Base-by-base conservation (phyloP, 2,797 vertebrate genomes). In the Sebastes itinus region DNA sequence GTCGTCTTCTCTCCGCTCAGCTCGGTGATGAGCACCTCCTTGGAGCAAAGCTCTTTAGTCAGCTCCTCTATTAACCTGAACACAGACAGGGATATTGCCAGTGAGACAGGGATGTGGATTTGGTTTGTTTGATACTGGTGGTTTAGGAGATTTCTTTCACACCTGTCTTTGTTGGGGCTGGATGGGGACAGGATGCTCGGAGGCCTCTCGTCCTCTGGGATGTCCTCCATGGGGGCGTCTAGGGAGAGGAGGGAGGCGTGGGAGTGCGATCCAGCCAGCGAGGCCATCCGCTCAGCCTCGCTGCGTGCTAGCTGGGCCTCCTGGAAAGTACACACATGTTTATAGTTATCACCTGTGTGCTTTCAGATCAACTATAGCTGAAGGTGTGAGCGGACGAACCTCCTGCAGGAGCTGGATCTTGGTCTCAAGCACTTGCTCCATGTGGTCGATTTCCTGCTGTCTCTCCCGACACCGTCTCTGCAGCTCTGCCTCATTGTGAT, bases 321-420 rank as follows among this genome's bases (percentile, higher is more conserved):
- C 98, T 99, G 83, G 3, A 78, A 74, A 60, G 54, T 8, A 52
- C 8, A 72, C 49, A 83, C 25, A 38, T 5, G 30, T 0, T 62
- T 64, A 42, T 6, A 23, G 75, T 79, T 56, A 38, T 2, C 25
- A 66, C 23, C 14, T 25, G 35, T 23, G 27, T 23, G 9, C 32
- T 52, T 10, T 27, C 28, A 20, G 13, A 33, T 56, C 16, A 30
- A 54, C 65, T 4, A 16, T 4, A 18, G 20, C 16, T 23, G 25
- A 68, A 28, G 38, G 27, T 42, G 27, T 12, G 18, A 71, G 74
- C 1, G 79, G 82, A 97, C 90, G 1, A 4, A 95, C 98, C 97
- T 98, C 97, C 90, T 98, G 97, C 91, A 99, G 95, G 78, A 97
- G 95, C 87, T 97, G 97, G 80, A 97, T 97, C 93, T 98, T 98